phyloP scores from a whole-genome alignment of 2,113 vertebrate genomes.

The Coptodon rendalli region DNA sequence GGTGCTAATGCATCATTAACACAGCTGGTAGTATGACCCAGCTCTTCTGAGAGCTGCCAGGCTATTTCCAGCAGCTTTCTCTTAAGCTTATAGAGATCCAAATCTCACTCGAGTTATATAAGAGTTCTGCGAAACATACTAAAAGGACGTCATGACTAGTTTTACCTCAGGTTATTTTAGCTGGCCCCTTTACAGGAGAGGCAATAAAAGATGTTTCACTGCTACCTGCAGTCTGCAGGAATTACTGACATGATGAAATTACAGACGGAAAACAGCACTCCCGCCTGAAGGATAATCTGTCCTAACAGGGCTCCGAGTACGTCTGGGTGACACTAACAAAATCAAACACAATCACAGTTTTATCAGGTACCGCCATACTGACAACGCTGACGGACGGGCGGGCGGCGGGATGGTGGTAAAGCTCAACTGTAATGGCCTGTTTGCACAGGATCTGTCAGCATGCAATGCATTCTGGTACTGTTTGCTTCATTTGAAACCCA shows the following conservation, averaged over 20 bases:
- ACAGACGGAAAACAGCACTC: neutral
- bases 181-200: neutral
- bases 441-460: neutral
- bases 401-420: neutral
- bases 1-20: conserved; percentile 58
- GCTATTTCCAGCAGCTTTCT: conserved; percentile 47
- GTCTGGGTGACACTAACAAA: neutral
- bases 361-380: neutral
- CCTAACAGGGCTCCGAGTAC: neutral
- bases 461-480: no score
- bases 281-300: neutral
- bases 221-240: neutral
- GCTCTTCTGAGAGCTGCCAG: conserved; percentile 18
- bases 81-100: conserved; percentile 44
- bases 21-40: conserved; percentile 49
- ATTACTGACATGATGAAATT: conserved; percentile 2
- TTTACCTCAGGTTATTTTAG: conserved; percentile 7
- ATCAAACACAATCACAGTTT: neutral
- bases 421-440: neutral
- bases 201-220: neutral
- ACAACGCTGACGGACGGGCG: neutral
- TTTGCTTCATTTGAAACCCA: neutral
- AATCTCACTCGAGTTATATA: conserved; percentile 36
- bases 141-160: neutral
- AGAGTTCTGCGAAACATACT: conserved; percentile 18